phyloP scores from a whole-genome alignment of 2,888 invertebrate genomes.

The Helleia helle region DNA sequence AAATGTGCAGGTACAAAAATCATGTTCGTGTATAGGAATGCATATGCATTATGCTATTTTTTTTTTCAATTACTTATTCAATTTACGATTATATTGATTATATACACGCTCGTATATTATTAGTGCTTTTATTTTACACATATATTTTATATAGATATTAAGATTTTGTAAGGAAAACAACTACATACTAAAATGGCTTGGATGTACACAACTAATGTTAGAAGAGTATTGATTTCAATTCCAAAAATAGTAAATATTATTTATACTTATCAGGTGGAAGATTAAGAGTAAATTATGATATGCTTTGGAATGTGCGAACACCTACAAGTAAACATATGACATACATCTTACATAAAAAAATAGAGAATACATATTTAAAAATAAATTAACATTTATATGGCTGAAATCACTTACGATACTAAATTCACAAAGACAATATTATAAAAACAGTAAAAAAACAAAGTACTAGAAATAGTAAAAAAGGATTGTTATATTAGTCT shows the following conservation, averaged over 20 bases:
- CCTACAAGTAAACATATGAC: too few relatives aligned
- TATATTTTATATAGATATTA: too few relatives aligned
- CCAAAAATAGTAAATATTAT: not conserved
- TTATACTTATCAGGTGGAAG: not conserved
- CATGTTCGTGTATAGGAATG: not conserved
- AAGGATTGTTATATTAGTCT: too few relatives aligned
- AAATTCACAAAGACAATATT: not conserved
- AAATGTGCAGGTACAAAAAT: not conserved
- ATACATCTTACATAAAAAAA: constrained; percentile 1
- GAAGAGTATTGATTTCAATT: not conserved
- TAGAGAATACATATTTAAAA: not conserved
- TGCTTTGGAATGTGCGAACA: constrained; percentile 3
- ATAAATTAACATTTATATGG: constrained; percentile 6
- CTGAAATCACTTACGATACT: not conserved
- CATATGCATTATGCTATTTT: too few relatives aligned
- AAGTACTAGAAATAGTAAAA: not conserved
- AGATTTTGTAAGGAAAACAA: constrained; percentile 1
- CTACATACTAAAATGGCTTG: constrained; percentile 6
- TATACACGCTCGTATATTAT: not conserved
- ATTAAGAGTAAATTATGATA: not conserved
- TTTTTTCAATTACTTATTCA: not conserved
- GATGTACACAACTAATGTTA: not conserved
- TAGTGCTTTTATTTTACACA: not conserved
- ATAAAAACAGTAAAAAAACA: constrained; percentile 5
- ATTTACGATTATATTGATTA: not conserved